Percentiles rank a stretch among this genome's conserved stretches.
These are phyloP conservation scores for Cantharis nigra DNA, from an alignment of 2,888 invertebrate species.

Conservation along the genomic window DNA sequence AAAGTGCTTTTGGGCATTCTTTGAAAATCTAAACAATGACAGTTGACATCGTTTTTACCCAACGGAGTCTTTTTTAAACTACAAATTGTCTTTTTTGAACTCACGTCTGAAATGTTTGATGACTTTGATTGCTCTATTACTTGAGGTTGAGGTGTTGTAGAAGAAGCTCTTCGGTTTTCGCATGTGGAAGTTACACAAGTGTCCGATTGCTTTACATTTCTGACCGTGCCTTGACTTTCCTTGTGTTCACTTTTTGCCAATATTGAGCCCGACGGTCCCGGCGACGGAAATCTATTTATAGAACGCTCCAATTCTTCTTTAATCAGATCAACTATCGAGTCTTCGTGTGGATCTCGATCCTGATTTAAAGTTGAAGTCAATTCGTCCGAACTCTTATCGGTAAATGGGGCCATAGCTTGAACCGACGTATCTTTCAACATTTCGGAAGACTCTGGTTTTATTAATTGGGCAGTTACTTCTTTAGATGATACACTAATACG, in stretches of 20 bases:
- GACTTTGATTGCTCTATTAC: background rate
- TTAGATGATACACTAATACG: background rate
- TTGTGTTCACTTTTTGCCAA: background rate
- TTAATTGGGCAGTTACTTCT: background rate
- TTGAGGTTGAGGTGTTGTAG: background rate
- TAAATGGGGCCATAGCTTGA: background rate
- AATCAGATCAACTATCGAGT: background rate
- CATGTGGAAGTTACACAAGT: background rate
- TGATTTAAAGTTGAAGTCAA: background rate
- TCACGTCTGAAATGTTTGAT: background rate
- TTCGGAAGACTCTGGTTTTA: background rate
- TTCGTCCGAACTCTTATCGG: background rate
- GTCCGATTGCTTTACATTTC: background rate
- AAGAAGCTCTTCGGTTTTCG: background rate
- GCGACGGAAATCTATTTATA: background rate
- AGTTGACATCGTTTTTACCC: background rate
- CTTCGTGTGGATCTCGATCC: background rate
- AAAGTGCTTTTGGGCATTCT: background rate
- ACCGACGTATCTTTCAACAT: background rate
- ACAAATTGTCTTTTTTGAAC: background rate
- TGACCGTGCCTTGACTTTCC: background rate
- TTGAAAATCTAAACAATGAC: background rate
- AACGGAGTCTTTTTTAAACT: background rate
- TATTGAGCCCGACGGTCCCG: background rate
- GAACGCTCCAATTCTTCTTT: background rate